Base-by-base conservation (phyloP, 1,140 invertebrate species). In the Sinonovacula constricta region DNA sequence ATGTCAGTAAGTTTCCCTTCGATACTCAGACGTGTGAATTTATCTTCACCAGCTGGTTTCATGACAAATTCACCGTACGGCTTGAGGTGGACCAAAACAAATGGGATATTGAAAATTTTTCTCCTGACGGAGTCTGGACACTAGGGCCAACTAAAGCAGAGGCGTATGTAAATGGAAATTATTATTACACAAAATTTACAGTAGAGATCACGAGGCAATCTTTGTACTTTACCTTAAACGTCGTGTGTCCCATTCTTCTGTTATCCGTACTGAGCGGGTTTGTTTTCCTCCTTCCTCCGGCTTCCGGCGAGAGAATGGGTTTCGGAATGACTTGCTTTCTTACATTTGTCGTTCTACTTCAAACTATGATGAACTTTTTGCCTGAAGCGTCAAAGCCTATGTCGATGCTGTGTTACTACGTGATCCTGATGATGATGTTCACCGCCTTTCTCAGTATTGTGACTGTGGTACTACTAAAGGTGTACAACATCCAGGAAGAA, bases 331-430 rank as follows among this genome's bases (percentile, higher is more conserved):
- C 75, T 1, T 78, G 75, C 26, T 78, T 78, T 24, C 56, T 78
- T 14, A 49, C 75, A 12, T 78, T 69, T 57, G 39, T 70, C 7
- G 65, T 78, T n/a, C 75, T 78, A 3, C 34, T 78, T 30, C 65
- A 78, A 15, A 78, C 67, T 28, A 69, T 66, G 14, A 78, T 78
- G 75, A 62, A 45, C 3, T 78, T 45, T 56, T n/a, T 78, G 14
- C 75, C 75, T 18, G 30, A 70, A 39, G 57, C 75, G 26, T 78
- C 75, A n/a, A 26, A 59, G 3, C 75, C 75, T 5, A 69, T 78
- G 75, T 78, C 75, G 0, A n/a, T 78, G 1, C 49, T 78, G 24
- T 69, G 75, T 36, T 78, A 78, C 39, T 78, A 78, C 66, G 75
- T 78, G 53, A 78, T 70, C 14, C 15, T 78, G 1, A 78, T 78